Base-by-base conservation (phyloP, 92 coral and sea anemone species). In the Muricea muricata region DNA sequence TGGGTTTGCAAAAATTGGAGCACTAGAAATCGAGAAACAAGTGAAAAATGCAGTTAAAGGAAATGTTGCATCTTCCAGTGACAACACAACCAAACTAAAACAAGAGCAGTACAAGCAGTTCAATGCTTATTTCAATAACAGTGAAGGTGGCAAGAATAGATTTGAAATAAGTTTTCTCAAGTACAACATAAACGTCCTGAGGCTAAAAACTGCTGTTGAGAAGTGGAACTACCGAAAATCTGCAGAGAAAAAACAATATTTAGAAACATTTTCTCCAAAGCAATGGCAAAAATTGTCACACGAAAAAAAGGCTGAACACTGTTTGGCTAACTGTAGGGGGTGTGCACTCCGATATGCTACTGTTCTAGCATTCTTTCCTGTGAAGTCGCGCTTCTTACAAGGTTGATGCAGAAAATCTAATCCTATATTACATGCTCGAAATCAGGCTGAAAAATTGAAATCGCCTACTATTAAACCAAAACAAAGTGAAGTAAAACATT, bases 211-310 rank as follows among this genome's bases (percentile, higher is more conserved):
- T 33, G 66, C 85, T 15, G 63, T 86, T 42, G 37, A 42, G 70
- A 86, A 86, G 69, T 86, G 93, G 90, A 90, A 82, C 66, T 72
- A 65, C 39, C 81, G 93, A 52, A 86, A 86, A 75, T 42, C 73
- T 0, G 25, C 41, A 18, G 93, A 86, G 73, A 90, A 90, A 80
- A 63, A 52, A 63, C 75, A 81, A 73, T 90, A 86, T 57, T 55
- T 90, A 34, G 66, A 78, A 8, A 89, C 89, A 2, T 89, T 90
- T 34, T 37, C 85, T 70, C 25, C 0, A 42, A 58, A 26, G 84
- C 63, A 57, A 40, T 72, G 29, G 67, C 35, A 37, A 18, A 63
- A 4, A n/a, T 55, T 79, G 84, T 72, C 48, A 54, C 20, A 54
- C 12, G 65, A 20, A 78, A 70, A 45, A 34, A 78, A 74, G 52